Evolutionary conservation across 2,888 invertebrate genomes (phyloP), one percentile per base, ranked within the genome.

Genomic region (Antitype chi): DNA sequence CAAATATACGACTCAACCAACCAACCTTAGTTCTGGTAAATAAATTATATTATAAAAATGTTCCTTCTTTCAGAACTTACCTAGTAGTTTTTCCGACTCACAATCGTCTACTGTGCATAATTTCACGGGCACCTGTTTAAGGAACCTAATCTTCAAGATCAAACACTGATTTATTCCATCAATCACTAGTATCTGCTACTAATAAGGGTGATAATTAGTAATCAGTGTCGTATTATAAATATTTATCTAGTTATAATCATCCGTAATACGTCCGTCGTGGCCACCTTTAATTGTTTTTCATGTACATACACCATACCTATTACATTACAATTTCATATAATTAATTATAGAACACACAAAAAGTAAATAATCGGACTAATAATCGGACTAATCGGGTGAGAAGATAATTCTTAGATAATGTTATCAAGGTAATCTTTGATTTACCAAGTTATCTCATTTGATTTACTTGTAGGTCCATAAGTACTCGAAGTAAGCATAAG

Each of bases 111-210:
- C 85, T 81, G 76, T 66, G 17, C 32, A 55, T 75, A 72, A 63
- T 71, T 79, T 80, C 64, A 32, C 72, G 76, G 78, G 80, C 73
- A 80, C 69, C 70, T 55, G 49, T 66, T 86, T 85, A 82, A 83
- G 86, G 78, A 75, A 77, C 76, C 59, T 84, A 85, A 88, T 88
- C 84, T 62, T n/a, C 1, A 64, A 74, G 79, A 91, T 90, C 88
- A 86, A 66, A 79, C 88, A 89, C 81, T 91, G 91, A 91, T 92
- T 91, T 90, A 32, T 63, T 66, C 76, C 71, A 88, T 87, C 85
- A 88, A 86, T 84, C 85, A 85, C 59, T 74, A 74, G 76, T 84
- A 84, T 79, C 83, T 66, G n/a, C 23, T 73, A 75, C 15, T 80
- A 73, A 83, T 74, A 72, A 78, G 57, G 32, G n/a, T 15, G 88